Conservation (phyloP, 2,888 invertebrate genomes). For the Lysandra bellargus region DNA sequence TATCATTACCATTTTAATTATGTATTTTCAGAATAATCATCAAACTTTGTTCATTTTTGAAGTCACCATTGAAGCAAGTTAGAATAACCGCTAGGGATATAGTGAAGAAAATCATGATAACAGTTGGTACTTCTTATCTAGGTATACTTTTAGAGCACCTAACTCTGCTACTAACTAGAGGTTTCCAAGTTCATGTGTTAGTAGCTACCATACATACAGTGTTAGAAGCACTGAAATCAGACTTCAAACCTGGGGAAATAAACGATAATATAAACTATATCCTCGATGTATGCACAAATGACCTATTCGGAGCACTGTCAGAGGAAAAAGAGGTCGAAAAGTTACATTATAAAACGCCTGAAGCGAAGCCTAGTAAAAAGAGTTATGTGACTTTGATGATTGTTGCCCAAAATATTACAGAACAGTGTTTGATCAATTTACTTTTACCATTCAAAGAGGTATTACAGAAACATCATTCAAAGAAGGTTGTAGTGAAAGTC, state of each 20-base stretch:
- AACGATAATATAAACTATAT: conserved; percentile 88
- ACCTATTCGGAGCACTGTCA: conserved; percentile 91
- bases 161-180: conserved; percentile 88
- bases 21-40: conserved; percentile 86
- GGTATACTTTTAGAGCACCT: conserved; percentile 89
- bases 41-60: conserved; percentile 94
- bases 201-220: conserved; percentile 93
- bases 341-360: conserved; percentile 88
- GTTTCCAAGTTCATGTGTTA: conserved; percentile 96
- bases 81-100: conserved; percentile 92
- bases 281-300: conserved; percentile 90
- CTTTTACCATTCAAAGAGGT: conserved; percentile 91
- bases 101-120: conserved; percentile 93
- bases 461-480: conserved; percentile 87
- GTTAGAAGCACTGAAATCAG: conserved; percentile 84
- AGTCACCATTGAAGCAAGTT: conserved; percentile 93
- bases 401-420: conserved; percentile 88
- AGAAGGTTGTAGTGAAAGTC: conserved; percentile 88
- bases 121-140: conserved; percentile 91
- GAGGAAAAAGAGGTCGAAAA: conserved; percentile 96
- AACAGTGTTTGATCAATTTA: conserved; percentile 87
- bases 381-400: conserved; percentile 93
- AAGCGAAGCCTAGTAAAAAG: conserved; percentile 90
- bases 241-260: conserved; percentile 89
- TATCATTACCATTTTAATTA: conserved; percentile 28